Evolutionary conservation across 2,797 vertebrate species (phyloP), one percentile per base, ranked within the genome.

Genomic region (Cuniculus paca): DNA sequence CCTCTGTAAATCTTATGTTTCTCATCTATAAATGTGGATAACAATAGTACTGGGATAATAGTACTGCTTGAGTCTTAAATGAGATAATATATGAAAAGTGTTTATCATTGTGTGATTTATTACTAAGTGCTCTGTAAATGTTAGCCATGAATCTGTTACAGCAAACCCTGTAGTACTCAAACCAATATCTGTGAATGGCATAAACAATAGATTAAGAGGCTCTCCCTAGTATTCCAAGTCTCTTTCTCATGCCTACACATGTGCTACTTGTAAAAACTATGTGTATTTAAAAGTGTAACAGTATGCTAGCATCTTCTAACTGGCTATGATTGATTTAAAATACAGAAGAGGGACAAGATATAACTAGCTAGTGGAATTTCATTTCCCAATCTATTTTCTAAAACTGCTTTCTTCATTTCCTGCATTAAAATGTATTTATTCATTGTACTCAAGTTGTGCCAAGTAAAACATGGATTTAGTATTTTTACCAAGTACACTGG

Each of bases 391-490:
- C n/a, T 31, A 60, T 83, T 95, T 91, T n/a, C 48, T 88, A 42
- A 93, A 85, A 63, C 3, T 78, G 50, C 26, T 75, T 48, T 90
- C 45, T 8, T 91, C 34, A 86, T 1, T 95, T 81, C 39, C 78
- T 95, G 45, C 16, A 42, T 93, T 84, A 89, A 95, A 96, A 83
- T 91, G 22, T 56, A 92, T 77, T 93, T 95, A 77, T 90, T 95
- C 39, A 70, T 83, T 86, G 36, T 95, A 26, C 70, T 86, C 63
- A 72, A 8, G 16, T 61, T n/a, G 10, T 84, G 48, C 12, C 63
- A 42, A 94, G 82, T 92, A 95, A 91, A 97, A 77, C 91, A 80
- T 48, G 14, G 12, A 7, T 36, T 93, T 70, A 65, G 3, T 68
- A 39, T 77, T 96, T 94, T 95, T 72, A 70, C 50, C 22, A 90